Base-by-base conservation (phyloP, 1,140 invertebrate species). In the Theocolax elegans region DNA sequence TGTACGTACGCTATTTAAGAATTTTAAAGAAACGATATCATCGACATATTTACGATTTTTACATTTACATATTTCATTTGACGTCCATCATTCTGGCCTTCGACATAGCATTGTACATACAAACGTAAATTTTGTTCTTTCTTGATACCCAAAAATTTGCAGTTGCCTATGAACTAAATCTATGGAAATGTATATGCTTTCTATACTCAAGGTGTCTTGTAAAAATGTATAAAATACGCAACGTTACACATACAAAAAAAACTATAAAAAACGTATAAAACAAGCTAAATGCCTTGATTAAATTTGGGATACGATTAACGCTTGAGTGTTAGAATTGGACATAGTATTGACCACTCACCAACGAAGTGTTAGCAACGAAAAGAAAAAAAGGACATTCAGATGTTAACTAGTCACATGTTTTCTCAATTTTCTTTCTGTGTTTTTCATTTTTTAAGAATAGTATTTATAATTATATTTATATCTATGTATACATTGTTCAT, bases 221-320 rank as follows among this genome's bases (percentile, higher is more conserved):
- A 76, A 77, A 80, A 79, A 76, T 72, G 62, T 79, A 74, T 77
- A 80, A 79, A 80, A 80, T 75, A 72, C 27, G 72, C 72, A 70
- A 70, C 10, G 65, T 59, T 31, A 67, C 62, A 68, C 42, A 72
- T 71, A 77, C 72, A 63, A 64, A 72, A 74, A 72, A 21, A 60
- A 53, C 76, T 73, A 76, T 60, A 72, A 79, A 72, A 79, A 75
- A 74, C 38, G 13, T 73, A 27, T 67, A 48, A 75, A 72, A 75
- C 49, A 71, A 70, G 58, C 71, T 71, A 75, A 75, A 72, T 72
- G 74, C 48, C 60, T 53, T 27, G 53, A 63, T 31, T 66, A 46
- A 7, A 35, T 58, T 49, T 58, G 53, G 54, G 35, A 23, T 58
- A 29, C 4, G 48, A 27, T 71, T 56, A 35, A 6, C 60, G 53